These are phyloP conservation scores for Coenonympha glycerion DNA, from an alignment of 2,888 invertebrate genomes.

Conservation along the genomic window DNA sequence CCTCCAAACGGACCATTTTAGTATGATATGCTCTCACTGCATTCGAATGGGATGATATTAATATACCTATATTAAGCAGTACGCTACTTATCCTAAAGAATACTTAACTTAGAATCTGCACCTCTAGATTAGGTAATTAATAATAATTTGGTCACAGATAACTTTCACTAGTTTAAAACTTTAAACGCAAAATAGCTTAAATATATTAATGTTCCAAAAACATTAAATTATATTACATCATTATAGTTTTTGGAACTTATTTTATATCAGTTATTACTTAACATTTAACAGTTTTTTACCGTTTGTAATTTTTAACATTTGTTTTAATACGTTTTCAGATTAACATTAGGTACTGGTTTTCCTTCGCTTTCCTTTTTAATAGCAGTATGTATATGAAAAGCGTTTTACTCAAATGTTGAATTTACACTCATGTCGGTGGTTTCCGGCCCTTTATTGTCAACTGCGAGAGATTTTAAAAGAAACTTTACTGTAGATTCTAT, in stretches of 20 bases:
- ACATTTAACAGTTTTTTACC: neutral
- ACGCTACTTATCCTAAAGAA: neutral
- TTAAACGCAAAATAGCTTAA: too few relatives aligned
- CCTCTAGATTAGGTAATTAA: neutral
- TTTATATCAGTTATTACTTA: too few relatives aligned
- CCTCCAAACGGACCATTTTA: neutral
- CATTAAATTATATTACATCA: too few relatives aligned
- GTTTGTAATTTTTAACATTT: neutral
- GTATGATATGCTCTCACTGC: neutral
- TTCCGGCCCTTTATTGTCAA: conserved; percentile 17
- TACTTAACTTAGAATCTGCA: neutral
- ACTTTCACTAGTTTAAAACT: too few relatives aligned
- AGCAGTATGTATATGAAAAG: neutral
- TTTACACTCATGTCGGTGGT: conserved; percentile 11
- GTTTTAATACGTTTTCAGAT: neutral
- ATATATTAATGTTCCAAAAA: too few relatives aligned
- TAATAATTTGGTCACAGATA: neutral
- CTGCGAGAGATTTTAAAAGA: too few relatives aligned
- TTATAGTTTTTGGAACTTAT: too few relatives aligned
- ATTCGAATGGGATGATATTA: neutral
- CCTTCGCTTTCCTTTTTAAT: neutral
- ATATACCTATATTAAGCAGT: too few relatives aligned
- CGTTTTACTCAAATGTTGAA: conserved; percentile 2
- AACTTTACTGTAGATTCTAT: conserved; percentile 27
- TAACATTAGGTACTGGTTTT: too few relatives aligned